Base-by-base conservation (phyloP, 2,888 invertebrate genomes). In the Drosophila nigricruria region DNA sequence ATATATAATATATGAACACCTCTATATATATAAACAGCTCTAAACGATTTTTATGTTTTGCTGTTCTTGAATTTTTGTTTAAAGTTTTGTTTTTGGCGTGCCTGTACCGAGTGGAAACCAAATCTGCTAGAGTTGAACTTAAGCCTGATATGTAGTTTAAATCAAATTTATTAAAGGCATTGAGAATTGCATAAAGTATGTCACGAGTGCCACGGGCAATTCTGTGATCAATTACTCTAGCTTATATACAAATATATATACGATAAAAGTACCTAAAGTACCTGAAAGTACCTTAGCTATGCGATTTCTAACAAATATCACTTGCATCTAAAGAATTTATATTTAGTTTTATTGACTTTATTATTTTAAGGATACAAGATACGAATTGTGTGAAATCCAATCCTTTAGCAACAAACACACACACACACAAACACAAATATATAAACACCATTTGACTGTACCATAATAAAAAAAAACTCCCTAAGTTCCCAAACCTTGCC, bases 91-190 rank as follows among this genome's bases (percentile, higher is more conserved):
- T 77, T 83, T 78, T 77, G 94, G 94, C 94, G 94, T 94, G 94
- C 93, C 81, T 73, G 94, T 94, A 94, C 95, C 95, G 94, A 95
- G 94, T 96, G 96, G 95, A 96, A 96, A 96, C 96, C 96, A 96
- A 96, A 96, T 96, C 96, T 95, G 66, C 72, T 81, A 87, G 65
- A 58, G 63, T 66, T 74, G 54, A 77, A 74, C 45, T 62, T 74
- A 64, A 72, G 65, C 68, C 59, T 64, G 36, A 32, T 67, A 68
- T 27, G 58, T 64, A 79, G 66, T 30, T 56, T 60, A 59, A 50
- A 27, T 23, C 9, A 10, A 59, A 66, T 45, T 58, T 60, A 66
- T 52, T 6, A 54, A 65, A 34, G 38, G 45, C 40, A 64, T 49
- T 49, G 74, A 73, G 61, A 75, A 86, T 85, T 88, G 81, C 79